phyloP scores from a whole-genome alignment of 2,113 vertebrate genomes.

The Cepphus grylle region DNA sequence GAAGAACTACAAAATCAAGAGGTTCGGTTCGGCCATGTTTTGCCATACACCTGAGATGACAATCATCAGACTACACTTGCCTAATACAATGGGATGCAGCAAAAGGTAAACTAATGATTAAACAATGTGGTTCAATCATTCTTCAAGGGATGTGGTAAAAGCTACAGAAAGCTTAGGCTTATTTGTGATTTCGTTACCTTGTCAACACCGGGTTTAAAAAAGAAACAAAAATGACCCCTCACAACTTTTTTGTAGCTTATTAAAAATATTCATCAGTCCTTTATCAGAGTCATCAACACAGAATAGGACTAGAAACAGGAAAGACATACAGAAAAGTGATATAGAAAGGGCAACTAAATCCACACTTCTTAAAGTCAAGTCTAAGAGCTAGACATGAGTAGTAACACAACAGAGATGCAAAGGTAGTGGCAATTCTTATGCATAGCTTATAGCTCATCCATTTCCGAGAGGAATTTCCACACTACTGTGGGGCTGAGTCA shows the following conservation, averaged over 20 bases:
- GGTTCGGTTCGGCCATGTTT: neutral
- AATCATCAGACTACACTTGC: neutral
- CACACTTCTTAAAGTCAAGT: neutral
- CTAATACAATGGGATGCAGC: neutral
- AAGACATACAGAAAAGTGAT: neutral
- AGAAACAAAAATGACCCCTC: neutral
- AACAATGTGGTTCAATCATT: neutral
- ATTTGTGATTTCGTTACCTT: neutral
- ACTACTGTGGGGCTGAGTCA: neutral
- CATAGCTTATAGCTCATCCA: neutral
- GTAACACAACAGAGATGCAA: neutral
- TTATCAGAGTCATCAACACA: neutral
- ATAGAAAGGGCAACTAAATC: neutral
- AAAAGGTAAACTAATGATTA: neutral
- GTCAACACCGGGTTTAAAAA: neutral
- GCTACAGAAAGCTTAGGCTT: neutral
- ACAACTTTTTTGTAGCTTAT: neutral
- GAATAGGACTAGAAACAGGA: neutral
- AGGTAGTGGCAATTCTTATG: neutral
- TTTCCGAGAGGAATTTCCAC: neutral
- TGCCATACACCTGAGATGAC: neutral
- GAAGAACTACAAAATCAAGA: neutral
- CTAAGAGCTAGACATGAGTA: neutral
- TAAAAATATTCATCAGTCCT: neutral
- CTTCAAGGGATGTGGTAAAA: neutral